Evolutionary conservation across 2,797 vertebrate species (phyloP).

Genomic region (Urophycis tenuis): DNA sequence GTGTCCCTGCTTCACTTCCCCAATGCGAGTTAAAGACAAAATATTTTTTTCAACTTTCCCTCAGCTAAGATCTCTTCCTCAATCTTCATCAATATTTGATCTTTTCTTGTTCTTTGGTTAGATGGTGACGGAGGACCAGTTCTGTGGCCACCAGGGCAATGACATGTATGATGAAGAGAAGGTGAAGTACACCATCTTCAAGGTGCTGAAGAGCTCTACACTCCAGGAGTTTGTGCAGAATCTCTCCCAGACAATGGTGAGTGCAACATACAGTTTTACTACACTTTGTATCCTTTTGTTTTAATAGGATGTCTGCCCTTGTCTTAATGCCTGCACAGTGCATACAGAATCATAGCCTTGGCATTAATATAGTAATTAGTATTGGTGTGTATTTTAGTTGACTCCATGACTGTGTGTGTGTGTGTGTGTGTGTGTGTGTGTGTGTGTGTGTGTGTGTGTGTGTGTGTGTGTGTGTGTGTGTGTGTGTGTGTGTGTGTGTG

Average conservation of each 20-base stretch:
- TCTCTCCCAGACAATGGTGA: conserved; percentile 98
- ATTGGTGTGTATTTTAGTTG: not conserved
- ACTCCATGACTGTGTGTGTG: not conserved
- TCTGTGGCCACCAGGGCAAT: conserved; percentile 98
- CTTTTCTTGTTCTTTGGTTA: conserved; percentile 37
- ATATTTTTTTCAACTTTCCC: not conserved
- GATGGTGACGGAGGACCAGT: conserved; percentile 99
- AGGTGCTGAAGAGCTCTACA: conserved; percentile 96
- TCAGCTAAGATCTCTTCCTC: not conserved
- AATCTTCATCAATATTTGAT: not conserved
- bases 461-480: not conserved
- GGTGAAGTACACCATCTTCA: conserved; percentile 98
- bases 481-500: not conserved
- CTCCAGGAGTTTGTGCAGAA: conserved; percentile 97
- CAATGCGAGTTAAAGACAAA: not conserved
- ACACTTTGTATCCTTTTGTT: not conserved
- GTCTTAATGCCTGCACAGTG: not conserved
- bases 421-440: not conserved
- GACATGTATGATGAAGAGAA: conserved; percentile 99
- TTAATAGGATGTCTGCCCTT: not conserved
- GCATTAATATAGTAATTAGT: not conserved
- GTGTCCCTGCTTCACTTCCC: not conserved
- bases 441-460: not conserved
- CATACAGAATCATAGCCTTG: not conserved
- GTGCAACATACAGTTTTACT: conserved; percentile 26